Evolutionary conservation across 2,888 invertebrate genomes (phyloP).

Genomic region (Cacoxenus indagator): DNA sequence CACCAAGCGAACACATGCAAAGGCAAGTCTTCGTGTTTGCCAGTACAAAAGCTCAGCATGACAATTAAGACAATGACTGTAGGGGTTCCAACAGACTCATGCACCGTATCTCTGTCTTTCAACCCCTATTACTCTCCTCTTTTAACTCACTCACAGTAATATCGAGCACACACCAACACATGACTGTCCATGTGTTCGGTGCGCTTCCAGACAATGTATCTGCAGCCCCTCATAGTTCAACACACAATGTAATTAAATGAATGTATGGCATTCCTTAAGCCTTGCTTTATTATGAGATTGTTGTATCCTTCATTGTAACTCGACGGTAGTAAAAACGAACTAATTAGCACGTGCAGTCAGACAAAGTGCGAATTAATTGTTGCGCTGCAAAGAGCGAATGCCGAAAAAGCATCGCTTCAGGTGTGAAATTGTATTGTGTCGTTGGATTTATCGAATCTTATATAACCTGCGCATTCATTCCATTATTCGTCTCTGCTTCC

Average conservation of each 20-base stretch:
- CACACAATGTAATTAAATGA: constrained; percentile 17
- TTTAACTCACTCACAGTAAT: too few relatives aligned
- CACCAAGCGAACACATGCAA: neutral
- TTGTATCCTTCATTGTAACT: neutral
- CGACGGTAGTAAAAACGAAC: neutral
- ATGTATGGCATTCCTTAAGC: neutral
- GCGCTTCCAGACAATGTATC: neutral
- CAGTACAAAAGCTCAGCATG: constrained; percentile 8
- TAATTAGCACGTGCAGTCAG: neutral
- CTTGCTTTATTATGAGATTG: neutral
- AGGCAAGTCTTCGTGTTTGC: too few relatives aligned
- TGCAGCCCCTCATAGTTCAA: neutral
- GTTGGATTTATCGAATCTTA: too few relatives aligned
- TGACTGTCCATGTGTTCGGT: too few relatives aligned
- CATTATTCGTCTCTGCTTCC: too few relatives aligned
- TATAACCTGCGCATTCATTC: too few relatives aligned
- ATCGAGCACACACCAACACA: too few relatives aligned
- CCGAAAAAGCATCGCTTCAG: too few relatives aligned
- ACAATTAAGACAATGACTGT: constrained; percentile 45
- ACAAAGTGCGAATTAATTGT: neutral
- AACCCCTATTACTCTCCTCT: too few relatives aligned
- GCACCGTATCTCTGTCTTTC: too few relatives aligned
- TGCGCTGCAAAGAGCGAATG: neutral
- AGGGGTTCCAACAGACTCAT: too few relatives aligned
- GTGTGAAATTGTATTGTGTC: too few relatives aligned